Evolutionary conservation across 1,140 invertebrate genomes (phyloP).

Genomic region (Sweltsa coloradensis): DNA sequence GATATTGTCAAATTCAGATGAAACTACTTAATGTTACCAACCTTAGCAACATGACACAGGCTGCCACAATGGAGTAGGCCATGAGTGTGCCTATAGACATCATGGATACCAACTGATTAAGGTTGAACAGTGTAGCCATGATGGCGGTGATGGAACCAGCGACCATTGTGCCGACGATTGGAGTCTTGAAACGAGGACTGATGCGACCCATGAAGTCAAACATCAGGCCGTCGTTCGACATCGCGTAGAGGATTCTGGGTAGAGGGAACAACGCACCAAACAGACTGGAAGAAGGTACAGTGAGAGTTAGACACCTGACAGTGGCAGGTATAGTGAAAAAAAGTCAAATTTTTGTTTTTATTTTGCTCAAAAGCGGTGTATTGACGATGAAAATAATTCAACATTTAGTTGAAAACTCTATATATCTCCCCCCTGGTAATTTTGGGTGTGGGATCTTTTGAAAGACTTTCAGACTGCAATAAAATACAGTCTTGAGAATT

Average conservation of each 20-base stretch:
- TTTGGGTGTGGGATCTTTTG: no score
- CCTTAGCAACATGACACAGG: constrained; percentile 76
- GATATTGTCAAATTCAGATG: no score
- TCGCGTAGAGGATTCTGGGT: constrained; percentile 45
- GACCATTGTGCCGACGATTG: constrained; percentile 40
- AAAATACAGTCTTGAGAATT: no score
- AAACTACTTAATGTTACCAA: no score
- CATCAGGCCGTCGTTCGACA: constrained; percentile 44
- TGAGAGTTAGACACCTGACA: not conserved
- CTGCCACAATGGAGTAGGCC: constrained; percentile 83
- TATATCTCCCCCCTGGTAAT: no score
- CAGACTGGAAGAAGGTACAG: constrained; percentile 27
- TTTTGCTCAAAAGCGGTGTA: no score
- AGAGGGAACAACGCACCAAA: constrained; percentile 46
- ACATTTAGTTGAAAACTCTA: no score
- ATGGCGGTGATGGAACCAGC: constrained; percentile 47
- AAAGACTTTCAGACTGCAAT: no score
- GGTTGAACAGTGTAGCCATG: constrained; percentile 78
- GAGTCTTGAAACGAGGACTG: constrained; percentile 38
- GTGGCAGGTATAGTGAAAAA: no score
- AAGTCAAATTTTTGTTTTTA: no score
- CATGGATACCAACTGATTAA: constrained; percentile 83
- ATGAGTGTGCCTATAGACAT: constrained; percentile 91
- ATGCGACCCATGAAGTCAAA: constrained; percentile 37
- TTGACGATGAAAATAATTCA: no score